Conservation (phyloP, 2,113 vertebrate genomes). For the Heterocephalus glaber region DNA sequence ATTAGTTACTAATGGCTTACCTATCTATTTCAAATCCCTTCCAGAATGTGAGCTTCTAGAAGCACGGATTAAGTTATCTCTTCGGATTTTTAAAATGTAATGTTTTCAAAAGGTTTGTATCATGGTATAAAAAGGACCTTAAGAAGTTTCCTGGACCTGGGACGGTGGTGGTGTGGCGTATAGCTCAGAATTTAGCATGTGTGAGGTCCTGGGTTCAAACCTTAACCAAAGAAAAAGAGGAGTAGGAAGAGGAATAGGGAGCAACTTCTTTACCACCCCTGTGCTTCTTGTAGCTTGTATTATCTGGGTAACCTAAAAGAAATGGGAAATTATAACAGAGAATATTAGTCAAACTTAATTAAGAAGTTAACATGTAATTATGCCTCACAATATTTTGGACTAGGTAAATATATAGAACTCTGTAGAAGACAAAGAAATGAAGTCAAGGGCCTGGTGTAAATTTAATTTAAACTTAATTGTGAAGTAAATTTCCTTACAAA, state of each 20-base stretch:
- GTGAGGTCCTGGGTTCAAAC: not conserved
- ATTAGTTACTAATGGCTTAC: not conserved
- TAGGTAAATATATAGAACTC: slow-evolving; percentile 3
- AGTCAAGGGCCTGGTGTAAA: not conserved
- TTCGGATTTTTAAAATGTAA: slow-evolving; percentile 46
- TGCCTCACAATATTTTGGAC: not conserved
- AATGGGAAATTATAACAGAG: slow-evolving; percentile 4
- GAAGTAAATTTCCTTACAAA: slow-evolving; percentile 8
- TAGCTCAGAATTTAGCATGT: not conserved
- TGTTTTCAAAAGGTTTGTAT: not conserved
- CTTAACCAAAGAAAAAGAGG: not conserved
- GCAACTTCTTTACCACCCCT: not conserved
- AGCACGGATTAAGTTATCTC: not conserved
- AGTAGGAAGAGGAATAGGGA: not conserved
- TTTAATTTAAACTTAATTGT: not conserved
- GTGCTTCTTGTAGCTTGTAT: not conserved
- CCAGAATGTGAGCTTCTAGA: not conserved
- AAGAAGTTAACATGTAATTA: slow-evolving; percentile 27
- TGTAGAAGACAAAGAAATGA: slow-evolving; percentile 32
- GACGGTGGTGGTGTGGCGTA: not conserved
- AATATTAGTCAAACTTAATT: slow-evolving; percentile 12
- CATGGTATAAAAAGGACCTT: not conserved
- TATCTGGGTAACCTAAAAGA: slow-evolving; percentile 21
- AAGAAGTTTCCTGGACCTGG: not conserved
- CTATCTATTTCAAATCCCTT: not conserved